Percentiles rank a stretch among this genome's conserved stretches.
phyloP scores from a whole-genome alignment of 2,888 invertebrate genomes.

The Pyrrhia umbra region DNA sequence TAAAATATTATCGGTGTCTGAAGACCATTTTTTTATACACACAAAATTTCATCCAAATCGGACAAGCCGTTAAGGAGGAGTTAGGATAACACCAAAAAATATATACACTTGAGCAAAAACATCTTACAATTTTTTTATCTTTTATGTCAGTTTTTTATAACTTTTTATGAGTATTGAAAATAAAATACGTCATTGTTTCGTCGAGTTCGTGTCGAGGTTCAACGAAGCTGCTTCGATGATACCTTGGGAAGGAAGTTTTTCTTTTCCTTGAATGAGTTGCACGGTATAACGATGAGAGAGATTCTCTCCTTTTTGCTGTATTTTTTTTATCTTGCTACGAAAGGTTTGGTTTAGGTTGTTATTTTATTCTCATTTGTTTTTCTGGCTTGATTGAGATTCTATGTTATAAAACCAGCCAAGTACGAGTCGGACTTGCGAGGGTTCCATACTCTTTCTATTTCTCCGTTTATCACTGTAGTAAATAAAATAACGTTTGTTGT shows the following conservation, averaged over 20 bases:
- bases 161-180: constrained; percentile 25
- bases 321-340: constrained; percentile 25
- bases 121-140: not conserved
- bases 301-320: constrained; percentile 12
- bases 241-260: constrained; percentile 23
- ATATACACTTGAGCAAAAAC: too few species aligned
- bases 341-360: constrained; percentile 7
- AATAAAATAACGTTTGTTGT: too few species aligned
- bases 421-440: too few species aligned
- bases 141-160: constrained; percentile 9
- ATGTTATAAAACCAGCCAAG: constrained; percentile 1
- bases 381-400: constrained; percentile 11
- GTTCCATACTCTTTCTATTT: too few species aligned
- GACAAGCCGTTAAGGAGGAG: too few species aligned
- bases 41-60: too few species aligned
- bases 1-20: too few species aligned
- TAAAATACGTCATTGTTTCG: constrained; percentile 47
- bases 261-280: constrained; percentile 38
- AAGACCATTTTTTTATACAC: too few species aligned
- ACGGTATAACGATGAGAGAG: constrained; percentile 34
- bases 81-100: too few species aligned
- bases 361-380: constrained; percentile 33
- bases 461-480: too few species aligned
- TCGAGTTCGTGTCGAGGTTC: constrained; percentile 33
- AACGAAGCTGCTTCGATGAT: constrained; percentile 30